A percentile compares a stretch with the other conserved stretches of the same genome.
Evolutionary conservation across 2,113 vertebrate species (phyloP).

Genomic region (Scophthalmus maximus): DNA sequence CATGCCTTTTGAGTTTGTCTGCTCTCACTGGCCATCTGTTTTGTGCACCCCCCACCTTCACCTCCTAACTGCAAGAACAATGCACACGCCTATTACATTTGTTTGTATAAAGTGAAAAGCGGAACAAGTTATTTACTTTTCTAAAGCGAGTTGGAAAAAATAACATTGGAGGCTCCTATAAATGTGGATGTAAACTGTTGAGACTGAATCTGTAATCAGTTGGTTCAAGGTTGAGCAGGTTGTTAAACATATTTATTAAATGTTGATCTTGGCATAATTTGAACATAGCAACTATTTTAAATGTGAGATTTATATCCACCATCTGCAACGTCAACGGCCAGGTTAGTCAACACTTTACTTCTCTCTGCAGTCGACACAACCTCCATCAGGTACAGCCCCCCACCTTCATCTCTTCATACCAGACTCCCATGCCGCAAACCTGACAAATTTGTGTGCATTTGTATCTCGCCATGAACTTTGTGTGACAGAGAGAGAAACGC

Average conservation of each 20-base stretch:
- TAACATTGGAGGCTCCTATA: too few species aligned
- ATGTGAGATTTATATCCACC: constrained; percentile 20
- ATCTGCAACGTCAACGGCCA: background rate
- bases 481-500: constrained; percentile 83
- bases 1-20: constrained; percentile 76
- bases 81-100: constrained; percentile 27
- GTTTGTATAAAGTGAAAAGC: constrained; percentile 4
- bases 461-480: constrained; percentile 85
- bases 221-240: background rate
- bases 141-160: background rate
- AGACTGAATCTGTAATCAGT: background rate
- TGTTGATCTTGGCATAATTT: background rate
- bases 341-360: background rate
- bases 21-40: constrained; percentile 72
- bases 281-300: background rate
- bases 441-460: constrained; percentile 69
- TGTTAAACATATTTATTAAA: background rate
- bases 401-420: constrained; percentile 5
- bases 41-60: constrained; percentile 49
- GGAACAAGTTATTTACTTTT: background rate
- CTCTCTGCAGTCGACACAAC: constrained; percentile 16
- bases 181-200: background rate
- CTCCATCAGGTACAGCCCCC: constrained; percentile 21
- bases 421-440: constrained; percentile 31
- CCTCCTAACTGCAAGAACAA: constrained; percentile 40